phyloP scores from a whole-genome alignment of 2,113 vertebrate genomes.

The Phoenicopterus ruber region DNA sequence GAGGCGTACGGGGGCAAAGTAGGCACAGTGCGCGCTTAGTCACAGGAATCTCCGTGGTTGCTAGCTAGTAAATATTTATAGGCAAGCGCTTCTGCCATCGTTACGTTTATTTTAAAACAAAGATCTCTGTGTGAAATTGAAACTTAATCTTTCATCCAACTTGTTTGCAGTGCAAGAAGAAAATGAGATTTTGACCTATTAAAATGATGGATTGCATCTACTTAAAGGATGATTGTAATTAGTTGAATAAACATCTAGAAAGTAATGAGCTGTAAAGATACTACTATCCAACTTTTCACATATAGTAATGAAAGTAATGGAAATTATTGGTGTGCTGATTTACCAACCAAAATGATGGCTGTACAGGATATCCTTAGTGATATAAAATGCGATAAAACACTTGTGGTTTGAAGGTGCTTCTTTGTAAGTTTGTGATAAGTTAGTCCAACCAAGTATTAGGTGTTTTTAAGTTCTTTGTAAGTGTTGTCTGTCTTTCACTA shows the following conservation, averaged over 20 bases:
- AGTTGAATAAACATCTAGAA: constrained; percentile 42
- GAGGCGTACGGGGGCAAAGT: neutral
- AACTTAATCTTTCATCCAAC: neutral
- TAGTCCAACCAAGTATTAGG: neutral
- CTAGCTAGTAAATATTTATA: neutral
- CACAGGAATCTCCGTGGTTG: neutral
- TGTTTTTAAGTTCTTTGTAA: neutral
- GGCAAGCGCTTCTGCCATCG: neutral
- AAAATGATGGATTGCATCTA: constrained; percentile 3
- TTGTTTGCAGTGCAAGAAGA: neutral
- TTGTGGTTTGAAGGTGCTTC: neutral
- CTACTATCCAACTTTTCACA: neutral
- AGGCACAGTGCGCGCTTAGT: neutral
- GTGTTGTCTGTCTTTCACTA: neutral
- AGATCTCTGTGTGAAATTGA: neutral
- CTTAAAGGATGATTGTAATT: constrained; percentile 24
- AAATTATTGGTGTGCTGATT: neutral
- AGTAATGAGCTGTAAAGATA: constrained; percentile 16
- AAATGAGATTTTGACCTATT: neutral
- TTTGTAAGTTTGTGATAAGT: neutral
- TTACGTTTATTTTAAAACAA: neutral
- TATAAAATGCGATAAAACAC: neutral
- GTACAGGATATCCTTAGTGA: neutral
- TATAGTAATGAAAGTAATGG: neutral
- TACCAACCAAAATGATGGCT: neutral